phyloP scores from a whole-genome alignment of 2,797 vertebrate genomes.

The Gymnocypris eckloni region DNA sequence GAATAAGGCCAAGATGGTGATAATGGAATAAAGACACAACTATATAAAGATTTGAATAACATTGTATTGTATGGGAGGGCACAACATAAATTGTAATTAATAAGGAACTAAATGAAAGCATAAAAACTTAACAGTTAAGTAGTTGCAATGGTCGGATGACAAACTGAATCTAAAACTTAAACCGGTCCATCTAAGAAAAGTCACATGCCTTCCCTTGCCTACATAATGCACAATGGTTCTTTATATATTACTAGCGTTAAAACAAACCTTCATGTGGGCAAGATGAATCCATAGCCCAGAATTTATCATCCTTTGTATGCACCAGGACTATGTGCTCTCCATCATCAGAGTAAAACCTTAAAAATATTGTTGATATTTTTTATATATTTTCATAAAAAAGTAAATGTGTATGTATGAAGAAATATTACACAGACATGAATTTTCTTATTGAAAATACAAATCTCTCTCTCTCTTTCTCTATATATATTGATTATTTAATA shows the following conservation, averaged over 20 bases:
- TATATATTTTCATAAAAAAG: not conserved
- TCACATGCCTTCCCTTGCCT: not conserved
- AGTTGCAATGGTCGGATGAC: not conserved
- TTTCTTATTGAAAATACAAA: not conserved
- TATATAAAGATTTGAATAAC: not conserved
- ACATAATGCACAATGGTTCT: not conserved
- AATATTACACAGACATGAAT: not conserved
- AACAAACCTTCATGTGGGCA: slow-evolving; percentile 75
- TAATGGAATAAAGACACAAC: not conserved
- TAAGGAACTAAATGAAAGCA: not conserved
- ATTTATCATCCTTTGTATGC: slow-evolving; percentile 65
- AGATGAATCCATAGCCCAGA: slow-evolving; percentile 75
- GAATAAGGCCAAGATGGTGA: not conserved
- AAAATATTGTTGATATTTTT: not conserved
- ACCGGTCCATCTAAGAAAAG: not conserved
- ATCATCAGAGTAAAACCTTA: slow-evolving; percentile 72
- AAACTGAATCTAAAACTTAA: not conserved
- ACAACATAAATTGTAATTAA: not conserved
- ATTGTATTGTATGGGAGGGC: not conserved
- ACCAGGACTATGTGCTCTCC: slow-evolving; percentile 73
- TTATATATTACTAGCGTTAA: not conserved
- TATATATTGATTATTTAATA: not conserved
- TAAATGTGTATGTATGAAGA: not conserved
- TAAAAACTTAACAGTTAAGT: not conserved
- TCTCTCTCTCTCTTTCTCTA: too few species aligned